Conservation (phyloP, 2,888 invertebrate species). For the Drosophila percnosoma region DNA sequence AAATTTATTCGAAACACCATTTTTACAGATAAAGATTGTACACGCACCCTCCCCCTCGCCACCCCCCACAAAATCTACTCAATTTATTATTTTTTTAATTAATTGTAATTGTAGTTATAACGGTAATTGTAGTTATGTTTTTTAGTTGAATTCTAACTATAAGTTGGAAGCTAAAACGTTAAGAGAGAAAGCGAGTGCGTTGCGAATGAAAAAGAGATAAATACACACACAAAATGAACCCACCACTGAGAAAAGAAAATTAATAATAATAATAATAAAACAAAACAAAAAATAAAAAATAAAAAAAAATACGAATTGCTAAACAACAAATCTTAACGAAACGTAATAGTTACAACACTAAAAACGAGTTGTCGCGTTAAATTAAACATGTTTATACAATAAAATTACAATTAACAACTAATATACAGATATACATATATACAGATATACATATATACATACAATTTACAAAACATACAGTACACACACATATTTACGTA, state of each 20-base stretch:
- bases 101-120: constrained; percentile 10
- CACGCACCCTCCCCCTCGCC: not conserved
- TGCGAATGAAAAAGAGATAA: constrained; percentile 33
- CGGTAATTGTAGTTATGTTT: constrained; percentile 32
- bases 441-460: constrained; percentile 7
- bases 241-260: constrained; percentile 63
- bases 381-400: constrained; percentile 58
- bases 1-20: constrained; percentile 40
- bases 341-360: constrained; percentile 39
- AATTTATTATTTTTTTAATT: constrained; percentile 8
- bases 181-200: constrained; percentile 25
- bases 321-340: constrained; percentile 55
- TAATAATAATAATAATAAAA: constrained; percentile 15
- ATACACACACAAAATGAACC: constrained; percentile 74
- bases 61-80: not conserved
- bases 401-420: constrained; percentile 31
- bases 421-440: constrained; percentile 37
- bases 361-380: constrained; percentile 59
- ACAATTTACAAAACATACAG: constrained; percentile 4
- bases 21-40: constrained; percentile 10
- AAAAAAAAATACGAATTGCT: constrained; percentile 35
- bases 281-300: constrained; percentile 18
- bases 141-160: constrained; percentile 51
- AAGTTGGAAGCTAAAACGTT: constrained; percentile 53
- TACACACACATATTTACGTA: constrained; percentile 14